These are phyloP conservation scores for Chloropsis cyanopogon DNA, from an alignment of 2,113 vertebrate genomes.

Conservation along the genomic window DNA sequence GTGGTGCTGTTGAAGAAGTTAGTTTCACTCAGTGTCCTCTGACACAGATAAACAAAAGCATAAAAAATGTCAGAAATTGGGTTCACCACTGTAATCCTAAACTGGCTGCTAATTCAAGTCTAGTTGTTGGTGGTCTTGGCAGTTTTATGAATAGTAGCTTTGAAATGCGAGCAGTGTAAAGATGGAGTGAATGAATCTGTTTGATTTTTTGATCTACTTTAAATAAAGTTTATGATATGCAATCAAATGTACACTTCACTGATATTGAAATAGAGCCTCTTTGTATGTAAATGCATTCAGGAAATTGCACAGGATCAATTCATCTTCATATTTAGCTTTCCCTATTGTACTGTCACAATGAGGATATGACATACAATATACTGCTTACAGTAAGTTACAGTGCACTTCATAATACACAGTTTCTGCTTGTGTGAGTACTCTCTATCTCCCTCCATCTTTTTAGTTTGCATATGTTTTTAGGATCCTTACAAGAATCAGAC, in stretches of 20 bases:
- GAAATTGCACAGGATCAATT: not conserved
- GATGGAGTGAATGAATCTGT: not conserved
- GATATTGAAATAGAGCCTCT: conserved; percentile 21
- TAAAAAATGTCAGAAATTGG: not conserved
- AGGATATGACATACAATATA: not conserved
- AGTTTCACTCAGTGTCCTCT: not conserved
- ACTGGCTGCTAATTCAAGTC: not conserved
- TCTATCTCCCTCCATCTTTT: not conserved
- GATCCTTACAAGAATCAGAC: not conserved
- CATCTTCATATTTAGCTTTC: not conserved
- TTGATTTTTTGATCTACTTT: not conserved
- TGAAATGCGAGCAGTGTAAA: not conserved
- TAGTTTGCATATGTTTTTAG: not conserved
- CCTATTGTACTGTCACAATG: not conserved
- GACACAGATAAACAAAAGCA: not conserved
- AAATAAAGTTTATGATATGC: not conserved
- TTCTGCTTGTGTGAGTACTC: not conserved
- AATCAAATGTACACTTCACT: not conserved
- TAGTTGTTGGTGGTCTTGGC: not conserved
- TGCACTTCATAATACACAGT: not conserved
- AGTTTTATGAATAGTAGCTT: not conserved
- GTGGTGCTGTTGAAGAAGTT: not conserved
- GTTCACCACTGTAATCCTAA: not conserved
- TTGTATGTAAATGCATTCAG: conserved; percentile 8
- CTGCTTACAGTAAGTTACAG: not conserved